Percentiles rank a stretch among this genome's conserved stretches.
phyloP scores from a whole-genome alignment of 2,113 vertebrate genomes.

The Sphyrna mokarran region DNA sequence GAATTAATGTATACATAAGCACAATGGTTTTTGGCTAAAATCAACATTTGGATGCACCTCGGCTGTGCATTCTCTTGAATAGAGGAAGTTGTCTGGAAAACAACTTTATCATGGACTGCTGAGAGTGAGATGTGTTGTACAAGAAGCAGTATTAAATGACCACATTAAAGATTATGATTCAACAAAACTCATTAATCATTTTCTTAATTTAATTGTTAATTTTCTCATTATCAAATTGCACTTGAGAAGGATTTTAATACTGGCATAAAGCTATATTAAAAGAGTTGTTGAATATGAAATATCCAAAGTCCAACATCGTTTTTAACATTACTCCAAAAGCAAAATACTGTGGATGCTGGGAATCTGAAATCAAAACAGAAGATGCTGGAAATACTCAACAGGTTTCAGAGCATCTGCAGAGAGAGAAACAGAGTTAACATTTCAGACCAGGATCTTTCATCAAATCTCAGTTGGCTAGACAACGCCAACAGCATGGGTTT shows the following conservation, averaged over 20 bases:
- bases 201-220: neutral
- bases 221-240: neutral
- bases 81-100: neutral
- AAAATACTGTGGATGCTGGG: neutral
- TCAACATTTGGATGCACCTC: neutral
- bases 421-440: too few relatives aligned
- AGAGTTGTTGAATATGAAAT: neutral
- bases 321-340: neutral
- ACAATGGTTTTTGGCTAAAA: neutral
- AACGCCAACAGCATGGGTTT: too few relatives aligned
- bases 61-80: neutral
- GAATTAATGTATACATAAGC: neutral
- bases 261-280: slow-evolving; percentile 15
- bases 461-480: too few relatives aligned
- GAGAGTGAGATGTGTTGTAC: neutral
- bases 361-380: neutral
- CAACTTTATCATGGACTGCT: neutral
- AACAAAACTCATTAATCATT: neutral
- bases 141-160: neutral
- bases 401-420: too few relatives aligned
- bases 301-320: neutral
- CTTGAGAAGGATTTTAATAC: neutral
- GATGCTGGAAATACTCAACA: neutral
- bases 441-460: too few relatives aligned
- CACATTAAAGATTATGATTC: neutral